Percentiles rank a stretch among this genome's conserved stretches.
phyloP scores from a whole-genome alignment of 2,888 invertebrate genomes.

The Xestia xanthographa region DNA sequence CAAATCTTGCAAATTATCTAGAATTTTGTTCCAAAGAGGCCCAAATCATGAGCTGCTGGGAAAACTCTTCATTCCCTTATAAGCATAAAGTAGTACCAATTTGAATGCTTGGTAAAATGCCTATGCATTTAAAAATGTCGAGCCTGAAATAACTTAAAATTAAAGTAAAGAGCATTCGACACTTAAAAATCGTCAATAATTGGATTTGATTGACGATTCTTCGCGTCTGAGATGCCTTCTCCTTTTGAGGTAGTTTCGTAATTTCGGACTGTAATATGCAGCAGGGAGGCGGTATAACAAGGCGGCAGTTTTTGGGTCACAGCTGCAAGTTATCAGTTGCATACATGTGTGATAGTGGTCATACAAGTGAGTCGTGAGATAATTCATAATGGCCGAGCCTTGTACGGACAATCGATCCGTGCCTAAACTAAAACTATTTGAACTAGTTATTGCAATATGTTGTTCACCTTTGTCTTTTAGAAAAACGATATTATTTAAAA shows the following conservation, averaged over 20 bases:
- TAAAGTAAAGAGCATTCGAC: slow-evolving; percentile 7
- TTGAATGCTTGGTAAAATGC: slow-evolving; percentile 8
- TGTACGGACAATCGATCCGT: slow-evolving; percentile 67
- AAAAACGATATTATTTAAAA: not conserved
- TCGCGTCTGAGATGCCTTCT: slow-evolving; percentile 57
- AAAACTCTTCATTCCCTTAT: slow-evolving; percentile 2
- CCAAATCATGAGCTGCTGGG: not conserved
- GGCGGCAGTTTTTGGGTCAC: slow-evolving; percentile 85
- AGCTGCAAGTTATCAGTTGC: slow-evolving; percentile 85
- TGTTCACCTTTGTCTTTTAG: slow-evolving; percentile 35
- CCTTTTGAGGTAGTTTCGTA: slow-evolving; percentile 62
- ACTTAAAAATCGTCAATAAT: slow-evolving; percentile 4
- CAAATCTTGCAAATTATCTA: not conserved
- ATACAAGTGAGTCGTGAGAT: slow-evolving; percentile 71
- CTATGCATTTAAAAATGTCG: slow-evolving; percentile 4
- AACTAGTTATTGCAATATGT: slow-evolving; percentile 43
- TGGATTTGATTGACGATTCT: slow-evolving; percentile 36
- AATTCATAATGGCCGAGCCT: slow-evolving; percentile 79
- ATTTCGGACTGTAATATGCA: slow-evolving; percentile 53
- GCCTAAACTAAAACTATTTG: slow-evolving; percentile 49
- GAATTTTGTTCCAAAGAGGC: not conserved
- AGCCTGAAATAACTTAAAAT: slow-evolving; percentile 4
- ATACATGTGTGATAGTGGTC: slow-evolving; percentile 79
- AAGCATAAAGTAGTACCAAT: not conserved
- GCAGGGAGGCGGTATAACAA: slow-evolving; percentile 67